These are phyloP conservation scores for Lepidocolaptes lacrymiger DNA, from an alignment of 2,797 vertebrate species.

Conservation along the genomic window DNA sequence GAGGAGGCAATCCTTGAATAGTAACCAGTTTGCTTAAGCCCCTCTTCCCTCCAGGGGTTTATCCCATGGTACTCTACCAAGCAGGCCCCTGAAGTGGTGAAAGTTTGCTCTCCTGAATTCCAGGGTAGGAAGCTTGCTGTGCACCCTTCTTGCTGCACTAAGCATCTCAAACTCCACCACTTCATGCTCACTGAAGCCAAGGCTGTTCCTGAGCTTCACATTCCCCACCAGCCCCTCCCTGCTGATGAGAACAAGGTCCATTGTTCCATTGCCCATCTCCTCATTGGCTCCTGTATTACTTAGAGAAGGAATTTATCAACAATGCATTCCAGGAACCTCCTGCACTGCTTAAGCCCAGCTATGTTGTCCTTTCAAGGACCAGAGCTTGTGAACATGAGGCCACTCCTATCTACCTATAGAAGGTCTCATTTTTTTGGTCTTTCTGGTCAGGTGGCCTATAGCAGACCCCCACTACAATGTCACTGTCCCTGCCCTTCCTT, in stretches of 20 bases:
- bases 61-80: not conserved
- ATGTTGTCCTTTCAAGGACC: not conserved
- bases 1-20: not conserved
- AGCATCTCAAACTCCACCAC: not conserved
- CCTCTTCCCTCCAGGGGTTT: not conserved
- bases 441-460: not conserved
- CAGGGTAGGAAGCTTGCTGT: not conserved
- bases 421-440: not conserved
- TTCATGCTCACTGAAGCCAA: not conserved
- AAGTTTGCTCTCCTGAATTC: not conserved
- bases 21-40: not conserved
- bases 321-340: not conserved
- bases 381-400: not conserved
- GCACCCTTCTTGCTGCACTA: not conserved
- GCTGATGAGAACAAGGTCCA: not conserved
- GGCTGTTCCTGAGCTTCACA: not conserved
- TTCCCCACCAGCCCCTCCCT: not conserved
- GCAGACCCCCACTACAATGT: not conserved
- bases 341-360: not conserved
- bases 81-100: not conserved
- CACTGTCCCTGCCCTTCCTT: not conserved
- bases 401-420: not conserved
- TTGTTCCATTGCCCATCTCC: not conserved
- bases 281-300: not conserved
- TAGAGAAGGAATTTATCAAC: not conserved